Evolutionary conservation across 1,140 invertebrate genomes (phyloP).

Genomic region (Tetragnatha versicolor): DNA sequence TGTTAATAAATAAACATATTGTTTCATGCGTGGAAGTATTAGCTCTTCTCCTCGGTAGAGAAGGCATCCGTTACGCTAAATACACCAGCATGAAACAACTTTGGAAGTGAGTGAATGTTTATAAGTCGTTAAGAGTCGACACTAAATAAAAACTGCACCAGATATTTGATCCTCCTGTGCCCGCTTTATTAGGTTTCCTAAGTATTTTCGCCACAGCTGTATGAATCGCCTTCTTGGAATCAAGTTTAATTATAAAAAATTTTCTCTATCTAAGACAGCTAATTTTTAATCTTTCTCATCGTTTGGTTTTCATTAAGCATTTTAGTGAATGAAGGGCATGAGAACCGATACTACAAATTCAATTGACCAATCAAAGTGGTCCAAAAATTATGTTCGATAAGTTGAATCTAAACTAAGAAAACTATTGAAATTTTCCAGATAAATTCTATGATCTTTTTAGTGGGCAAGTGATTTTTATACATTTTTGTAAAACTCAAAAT

Average conservation of each 20-base stretch:
- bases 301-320: not conserved
- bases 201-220: constrained; percentile 37
- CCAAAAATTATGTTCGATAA: not conserved
- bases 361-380: not conserved
- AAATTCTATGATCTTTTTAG: not conserved
- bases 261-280: not conserved
- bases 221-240: constrained; percentile 15
- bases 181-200: not conserved
- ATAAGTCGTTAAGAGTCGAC: not conserved
- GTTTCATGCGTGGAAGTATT: constrained; percentile 20
- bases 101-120: not conserved
- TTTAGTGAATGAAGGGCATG: not conserved
- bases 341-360: not conserved
- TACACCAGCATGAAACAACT: constrained; percentile 10
- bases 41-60: constrained; percentile 16
- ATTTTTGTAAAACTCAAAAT: not conserved
- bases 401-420: no score
- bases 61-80: constrained; percentile 11
- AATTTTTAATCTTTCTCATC: constrained; percentile 4
- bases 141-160: not conserved
- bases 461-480: not conserved
- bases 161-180: not conserved
- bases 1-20: no score
- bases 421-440: no score
- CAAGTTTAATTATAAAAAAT: not conserved